These are phyloP conservation scores for Mycteria americana DNA, from an alignment of 2,797 vertebrate species.

Conservation along the genomic window DNA sequence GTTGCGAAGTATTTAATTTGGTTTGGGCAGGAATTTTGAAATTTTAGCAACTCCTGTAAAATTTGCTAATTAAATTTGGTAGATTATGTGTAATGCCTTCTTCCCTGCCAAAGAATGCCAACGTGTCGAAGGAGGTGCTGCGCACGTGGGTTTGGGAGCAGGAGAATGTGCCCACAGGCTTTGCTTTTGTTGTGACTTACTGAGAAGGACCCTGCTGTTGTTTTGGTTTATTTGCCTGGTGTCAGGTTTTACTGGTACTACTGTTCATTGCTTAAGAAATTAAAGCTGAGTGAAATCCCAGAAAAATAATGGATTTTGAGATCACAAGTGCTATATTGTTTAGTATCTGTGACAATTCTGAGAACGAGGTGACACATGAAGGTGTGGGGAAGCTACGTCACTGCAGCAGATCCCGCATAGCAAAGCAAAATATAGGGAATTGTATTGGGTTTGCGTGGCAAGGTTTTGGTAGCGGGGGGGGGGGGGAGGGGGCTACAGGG, in stretches of 20 bases:
- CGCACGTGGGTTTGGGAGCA: background rate
- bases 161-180: background rate
- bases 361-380: background rate
- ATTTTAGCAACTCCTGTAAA: background rate
- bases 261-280: background rate
- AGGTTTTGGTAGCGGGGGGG: background rate
- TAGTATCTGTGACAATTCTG: background rate
- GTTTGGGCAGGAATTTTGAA: background rate
- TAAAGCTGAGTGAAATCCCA: background rate
- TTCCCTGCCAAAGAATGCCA: background rate
- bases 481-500: too few species aligned
- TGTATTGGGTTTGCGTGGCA: background rate
- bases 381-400: background rate
- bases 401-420: background rate
- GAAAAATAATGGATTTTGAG: background rate
- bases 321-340: background rate
- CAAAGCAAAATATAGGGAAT: background rate
- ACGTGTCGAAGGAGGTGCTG: background rate
- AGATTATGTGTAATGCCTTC: background rate
- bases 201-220: background rate
- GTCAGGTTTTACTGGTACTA: background rate
- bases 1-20: background rate
- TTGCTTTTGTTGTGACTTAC: background rate
- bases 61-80: background rate
- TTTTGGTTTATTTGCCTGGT: background rate